Evolutionary conservation across 2,888 invertebrate species (phyloP).

Genomic region (Neuroscelio doddi): DNA sequence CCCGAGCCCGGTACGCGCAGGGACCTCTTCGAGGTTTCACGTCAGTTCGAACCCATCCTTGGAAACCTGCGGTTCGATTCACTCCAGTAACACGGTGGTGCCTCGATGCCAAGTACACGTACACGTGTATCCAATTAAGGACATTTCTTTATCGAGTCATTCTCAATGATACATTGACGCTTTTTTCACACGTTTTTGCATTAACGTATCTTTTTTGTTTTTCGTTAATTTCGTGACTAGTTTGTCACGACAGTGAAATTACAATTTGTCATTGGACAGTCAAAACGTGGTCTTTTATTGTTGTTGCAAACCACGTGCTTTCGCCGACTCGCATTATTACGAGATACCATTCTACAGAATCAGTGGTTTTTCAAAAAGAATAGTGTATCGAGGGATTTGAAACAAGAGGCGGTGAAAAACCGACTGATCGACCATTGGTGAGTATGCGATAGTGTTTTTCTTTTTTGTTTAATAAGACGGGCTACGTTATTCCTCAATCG

Average conservation of each 20-base stretch:
- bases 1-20: slow-evolving; percentile 62
- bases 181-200: slow-evolving; percentile 2
- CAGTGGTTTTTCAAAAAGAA: neutral
- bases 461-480: neutral
- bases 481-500: neutral
- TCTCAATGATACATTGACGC: neutral
- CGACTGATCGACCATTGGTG: slow-evolving; percentile 55
- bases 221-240: neutral
- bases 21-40: slow-evolving; percentile 58
- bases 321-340: neutral
- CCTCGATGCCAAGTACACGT: slow-evolving; percentile 7
- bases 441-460: slow-evolving; percentile 36
- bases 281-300: neutral
- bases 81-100: slow-evolving; percentile 37
- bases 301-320: slow-evolving; percentile 1
- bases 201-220: neutral
- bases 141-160: neutral
- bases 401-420: neutral
- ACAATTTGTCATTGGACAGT: neutral
- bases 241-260: neutral
- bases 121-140: slow-evolving; percentile 29
- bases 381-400: slow-evolving; percentile 3
- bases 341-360: neutral
- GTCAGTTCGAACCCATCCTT: slow-evolving; percentile 72
- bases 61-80: slow-evolving; percentile 65